Conservation (phyloP, 2,888 invertebrate genomes). For the Euphydryas editha region DNA sequence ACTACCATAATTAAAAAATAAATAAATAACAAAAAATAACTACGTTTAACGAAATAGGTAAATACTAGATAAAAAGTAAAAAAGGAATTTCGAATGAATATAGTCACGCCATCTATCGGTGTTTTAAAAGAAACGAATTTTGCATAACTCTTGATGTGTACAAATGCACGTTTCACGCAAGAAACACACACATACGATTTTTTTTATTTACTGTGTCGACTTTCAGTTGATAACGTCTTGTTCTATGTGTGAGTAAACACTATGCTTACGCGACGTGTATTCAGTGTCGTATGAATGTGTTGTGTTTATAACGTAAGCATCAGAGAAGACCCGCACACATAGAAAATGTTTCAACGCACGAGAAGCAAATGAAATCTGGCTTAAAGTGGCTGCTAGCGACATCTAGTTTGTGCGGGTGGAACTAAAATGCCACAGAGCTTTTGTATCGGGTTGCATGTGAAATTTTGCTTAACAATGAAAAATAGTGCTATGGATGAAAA, state of each 20-base stretch:
- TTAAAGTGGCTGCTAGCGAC: conserved; percentile 65
- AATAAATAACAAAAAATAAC: too few relatives aligned
- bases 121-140: conserved; percentile 2
- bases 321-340: conserved; percentile 50
- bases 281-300: conserved; percentile 48
- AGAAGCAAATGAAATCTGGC: conserved; percentile 54
- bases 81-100: background rate
- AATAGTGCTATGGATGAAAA: background rate
- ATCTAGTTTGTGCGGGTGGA: conserved; percentile 61
- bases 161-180: conserved; percentile 37
- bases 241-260: conserved; percentile 47
- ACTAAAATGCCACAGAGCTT: conserved; percentile 51
- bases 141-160: conserved; percentile 45
- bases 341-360: conserved; percentile 34
- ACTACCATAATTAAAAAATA: too few relatives aligned
- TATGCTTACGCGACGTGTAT: conserved; percentile 48
- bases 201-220: conserved; percentile 40
- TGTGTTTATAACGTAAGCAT: conserved; percentile 40
- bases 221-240: conserved; percentile 31
- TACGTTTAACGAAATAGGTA: too few relatives aligned
- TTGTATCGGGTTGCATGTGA: conserved; percentile 57
- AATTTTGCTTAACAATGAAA: conserved; percentile 26
- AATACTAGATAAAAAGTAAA: background rate
- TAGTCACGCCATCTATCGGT: conserved; percentile 30
- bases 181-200: conserved; percentile 22